Conservation (phyloP, 2,888 invertebrate species). For the Phyto melanocephala region DNA sequence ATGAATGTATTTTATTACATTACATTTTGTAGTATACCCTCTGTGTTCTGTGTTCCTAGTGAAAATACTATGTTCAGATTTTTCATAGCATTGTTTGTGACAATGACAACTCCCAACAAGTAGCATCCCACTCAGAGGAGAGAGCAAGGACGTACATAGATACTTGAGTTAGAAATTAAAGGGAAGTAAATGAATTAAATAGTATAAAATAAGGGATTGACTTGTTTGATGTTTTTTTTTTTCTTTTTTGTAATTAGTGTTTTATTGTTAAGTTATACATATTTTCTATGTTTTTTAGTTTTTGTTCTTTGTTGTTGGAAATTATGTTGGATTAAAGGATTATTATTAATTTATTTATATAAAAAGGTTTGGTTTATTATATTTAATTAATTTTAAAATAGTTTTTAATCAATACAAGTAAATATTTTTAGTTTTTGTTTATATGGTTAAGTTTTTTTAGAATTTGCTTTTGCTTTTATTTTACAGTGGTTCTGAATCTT, state of each 20-base stretch:
- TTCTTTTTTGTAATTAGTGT: slow-evolving; percentile 25
- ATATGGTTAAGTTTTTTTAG: slow-evolving; percentile 61
- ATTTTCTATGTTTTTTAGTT: neutral
- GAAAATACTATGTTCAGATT: too few species aligned
- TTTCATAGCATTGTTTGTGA: too few species aligned
- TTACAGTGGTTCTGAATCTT: slow-evolving; percentile 75
- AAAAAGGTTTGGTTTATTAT: slow-evolving; percentile 31
- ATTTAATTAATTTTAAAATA: slow-evolving; percentile 38
- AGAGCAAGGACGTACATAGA: too few species aligned
- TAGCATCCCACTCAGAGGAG: too few species aligned
- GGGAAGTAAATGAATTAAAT: too few species aligned
- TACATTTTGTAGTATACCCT: too few species aligned
- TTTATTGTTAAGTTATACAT: slow-evolving; percentile 23
- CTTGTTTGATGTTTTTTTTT: neutral
- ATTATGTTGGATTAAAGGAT: slow-evolving; percentile 46
- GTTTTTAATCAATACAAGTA: slow-evolving; percentile 22
- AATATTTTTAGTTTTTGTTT: slow-evolving; percentile 65
- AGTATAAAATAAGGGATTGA: too few species aligned
- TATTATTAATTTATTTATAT: slow-evolving; percentile 31
- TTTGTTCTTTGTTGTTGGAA: neutral
- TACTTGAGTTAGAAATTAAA: too few species aligned
- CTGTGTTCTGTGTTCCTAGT: too few species aligned
- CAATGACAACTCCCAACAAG: too few species aligned
- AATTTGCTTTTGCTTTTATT: slow-evolving; percentile 36
- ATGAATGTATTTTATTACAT: too few species aligned